These are phyloP conservation scores for Bradynema listronoti DNA, from an alignment of 1,140 invertebrate genomes.

Conservation along the genomic window DNA sequence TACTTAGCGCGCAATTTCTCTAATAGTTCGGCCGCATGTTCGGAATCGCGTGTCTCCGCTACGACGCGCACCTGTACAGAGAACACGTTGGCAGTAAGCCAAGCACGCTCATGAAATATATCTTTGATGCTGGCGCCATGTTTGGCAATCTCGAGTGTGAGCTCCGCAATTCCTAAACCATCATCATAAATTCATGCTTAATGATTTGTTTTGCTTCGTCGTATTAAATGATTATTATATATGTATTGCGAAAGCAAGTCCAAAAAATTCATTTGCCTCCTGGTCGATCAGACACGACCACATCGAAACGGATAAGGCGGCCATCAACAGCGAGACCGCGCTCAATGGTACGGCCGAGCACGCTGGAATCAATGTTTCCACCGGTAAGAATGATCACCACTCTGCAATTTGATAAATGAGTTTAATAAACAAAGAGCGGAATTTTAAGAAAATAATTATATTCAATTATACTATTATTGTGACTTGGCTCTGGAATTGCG, in stretches of 20 bases:
- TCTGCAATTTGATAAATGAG: conserved; percentile 60
- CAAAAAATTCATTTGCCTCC: no score
- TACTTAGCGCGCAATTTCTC: conserved; percentile 35
- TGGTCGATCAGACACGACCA: conserved; percentile 74
- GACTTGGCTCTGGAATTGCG: no score
- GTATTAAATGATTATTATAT: conserved; percentile 67
- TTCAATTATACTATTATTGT: no score
- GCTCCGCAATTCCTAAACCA: conserved; percentile 70
- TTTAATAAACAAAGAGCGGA: no score
- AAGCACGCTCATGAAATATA: conserved; percentile 84
- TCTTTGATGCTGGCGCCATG: conserved; percentile 84
- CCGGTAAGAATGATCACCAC: conserved; percentile 77
- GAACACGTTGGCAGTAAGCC: conserved; percentile 79
- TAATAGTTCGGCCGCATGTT: conserved; percentile 62
- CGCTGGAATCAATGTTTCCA: conserved; percentile 86
- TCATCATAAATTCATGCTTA: no score
- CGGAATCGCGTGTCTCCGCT: conserved; percentile 74
- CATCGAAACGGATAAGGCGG: conserved; percentile 75
- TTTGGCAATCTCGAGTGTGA: conserved; percentile 69
- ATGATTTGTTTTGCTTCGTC: no score
- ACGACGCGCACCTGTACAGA: conserved; percentile 68
- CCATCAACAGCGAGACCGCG: conserved; percentile 80
- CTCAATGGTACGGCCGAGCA: conserved; percentile 78
- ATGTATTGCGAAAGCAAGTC: conserved; percentile 64
- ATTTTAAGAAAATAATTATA: no score